Base-by-base conservation (phyloP, 1,140 invertebrate species). In the Kradibia gibbosae region DNA sequence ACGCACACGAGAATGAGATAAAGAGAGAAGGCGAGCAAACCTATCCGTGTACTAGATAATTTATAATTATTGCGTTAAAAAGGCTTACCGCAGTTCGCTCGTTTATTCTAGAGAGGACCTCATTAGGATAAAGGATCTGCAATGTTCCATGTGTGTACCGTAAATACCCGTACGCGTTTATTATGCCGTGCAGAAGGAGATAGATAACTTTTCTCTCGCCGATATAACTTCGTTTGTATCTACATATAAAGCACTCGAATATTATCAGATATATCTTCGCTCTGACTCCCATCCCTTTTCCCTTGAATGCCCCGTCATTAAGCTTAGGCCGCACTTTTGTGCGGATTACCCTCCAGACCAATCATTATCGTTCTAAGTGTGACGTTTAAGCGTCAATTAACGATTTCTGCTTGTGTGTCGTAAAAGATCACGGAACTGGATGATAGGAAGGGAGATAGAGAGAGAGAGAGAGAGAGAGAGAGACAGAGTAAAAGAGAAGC, bases 51-150 rank as follows among this genome's bases (percentile, higher is more conserved):
- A 48, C 45, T 17, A 50, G 77, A 82, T 82, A 82, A 82, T 79
- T 82, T 82, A 82, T 75, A 82, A 82, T 82, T 82, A 82, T 82
- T 77, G 71, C 77, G 75, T 73, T 78, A 53, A 53, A 82, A 73
- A 82, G 75, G 77, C 62, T 81, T 60, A 67, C 62, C 42, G 73
- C 57, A 42, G 48, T 17, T 50, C 22, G 36, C 7, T 71, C 48
- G 73, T 13, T 22, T 60, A 28, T 45, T 36, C 79, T 53, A 50
- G 48, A 45, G n/a, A 74, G 65, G 73, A 25, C 55, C 67, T 82
- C 81, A 82, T 82, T 82, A 78, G 74, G 74, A 74, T 71, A 76
- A 60, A 55, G 73, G 25, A 60, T 42, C 42, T 20, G 17, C 17
- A 13, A n/a, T 8, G 20, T 36, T 78, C 48, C 50, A 34, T 39